Base-by-base conservation (phyloP, 2,113 vertebrate genomes). In the Anhinga anhinga region DNA sequence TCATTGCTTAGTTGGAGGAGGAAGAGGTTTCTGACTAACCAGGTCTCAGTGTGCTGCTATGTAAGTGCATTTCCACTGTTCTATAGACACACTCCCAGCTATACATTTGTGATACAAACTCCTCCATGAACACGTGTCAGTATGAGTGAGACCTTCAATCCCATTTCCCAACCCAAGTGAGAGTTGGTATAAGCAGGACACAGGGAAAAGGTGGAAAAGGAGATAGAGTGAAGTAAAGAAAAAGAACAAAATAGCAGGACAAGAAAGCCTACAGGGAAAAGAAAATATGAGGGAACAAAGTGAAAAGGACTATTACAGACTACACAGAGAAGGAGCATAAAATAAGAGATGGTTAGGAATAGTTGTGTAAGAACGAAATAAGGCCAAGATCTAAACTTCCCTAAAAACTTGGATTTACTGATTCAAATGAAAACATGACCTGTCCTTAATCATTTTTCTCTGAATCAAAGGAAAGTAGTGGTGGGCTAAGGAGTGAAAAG, bases 61-160 rank as follows among this genome's bases (percentile, higher is more conserved):
- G 12, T 61, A 61, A 45, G 30, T 32, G 19, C 15, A 8, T 38
- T 52, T 14, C 32, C 42, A n/a, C 21, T 25, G 26, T 73, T n/a
- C 13, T 50, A 8, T 4, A 29, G 27, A 40, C 21, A 63, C 15
- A 61, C 6, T 6, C 18, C 19, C 40, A 40, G 11, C 29, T 38
- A 13, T 10, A 12, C 0, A 1, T 50, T 42, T 22, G 9, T n/a
- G n/a, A 4, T 7, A 32, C 21, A 52, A 63, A 58, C 19, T 42
- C 19, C 16, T 62, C 66, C 21, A 18, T 10, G 27, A 56, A 38
- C 13, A 44, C 11, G 44, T 0, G 0, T 30, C 29, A 11, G 34
- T 17, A 13, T 27, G 22, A 62, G 6, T 9, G 16, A 80, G 38
- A 67, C 26, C 32, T 78, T 78, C 63, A 59, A 5, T 34, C 12